These are phyloP conservation scores for Acleris cristana DNA, from an alignment of 2,888 invertebrate species.

Conservation along the genomic window DNA sequence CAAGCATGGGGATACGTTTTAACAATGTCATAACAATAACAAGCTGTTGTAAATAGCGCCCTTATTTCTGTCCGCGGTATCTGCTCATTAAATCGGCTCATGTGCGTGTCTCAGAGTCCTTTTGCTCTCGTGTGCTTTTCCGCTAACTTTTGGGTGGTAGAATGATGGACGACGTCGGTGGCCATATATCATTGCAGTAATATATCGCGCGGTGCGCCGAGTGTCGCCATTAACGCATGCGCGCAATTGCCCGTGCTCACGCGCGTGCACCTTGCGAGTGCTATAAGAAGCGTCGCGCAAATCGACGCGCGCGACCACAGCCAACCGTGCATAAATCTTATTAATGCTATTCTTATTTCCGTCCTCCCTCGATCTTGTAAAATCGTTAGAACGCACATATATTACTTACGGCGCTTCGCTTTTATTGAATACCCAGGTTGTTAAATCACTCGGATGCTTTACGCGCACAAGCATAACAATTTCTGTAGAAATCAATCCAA, in stretches of 20 bases:
- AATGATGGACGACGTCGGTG: slow-evolving; percentile 79
- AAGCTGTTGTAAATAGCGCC: slow-evolving; percentile 71
- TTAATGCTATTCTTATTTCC: slow-evolving; percentile 79
- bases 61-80: slow-evolving; percentile 82
- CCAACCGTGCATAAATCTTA: slow-evolving; percentile 79
- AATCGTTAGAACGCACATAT: slow-evolving; percentile 62
- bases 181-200: slow-evolving; percentile 81
- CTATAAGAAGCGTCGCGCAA: slow-evolving; percentile 75
- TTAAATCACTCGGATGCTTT: slow-evolving; percentile 44
- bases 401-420: slow-evolving; percentile 51
- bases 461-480: slow-evolving; percentile 53
- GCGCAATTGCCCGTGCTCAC: slow-evolving; percentile 71
- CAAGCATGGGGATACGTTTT: slow-evolving; percentile 62
- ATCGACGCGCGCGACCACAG: slow-evolving; percentile 76
- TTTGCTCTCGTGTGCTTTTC: slow-evolving; percentile 74
- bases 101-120: slow-evolving; percentile 61
- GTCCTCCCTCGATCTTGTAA: slow-evolving; percentile 70
- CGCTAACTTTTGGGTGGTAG: slow-evolving; percentile 83
- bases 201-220: slow-evolving; percentile 79
- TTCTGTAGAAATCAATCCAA: slow-evolving; percentile 62
- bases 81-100: slow-evolving; percentile 78
- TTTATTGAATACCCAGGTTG: slow-evolving; percentile 54
- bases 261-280: slow-evolving; percentile 57
- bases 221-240: slow-evolving; percentile 83
- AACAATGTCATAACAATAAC: slow-evolving; percentile 80